phyloP scores from a whole-genome alignment of 92 coral and sea anemone genomes.

The Paramuricea clavata region DNA sequence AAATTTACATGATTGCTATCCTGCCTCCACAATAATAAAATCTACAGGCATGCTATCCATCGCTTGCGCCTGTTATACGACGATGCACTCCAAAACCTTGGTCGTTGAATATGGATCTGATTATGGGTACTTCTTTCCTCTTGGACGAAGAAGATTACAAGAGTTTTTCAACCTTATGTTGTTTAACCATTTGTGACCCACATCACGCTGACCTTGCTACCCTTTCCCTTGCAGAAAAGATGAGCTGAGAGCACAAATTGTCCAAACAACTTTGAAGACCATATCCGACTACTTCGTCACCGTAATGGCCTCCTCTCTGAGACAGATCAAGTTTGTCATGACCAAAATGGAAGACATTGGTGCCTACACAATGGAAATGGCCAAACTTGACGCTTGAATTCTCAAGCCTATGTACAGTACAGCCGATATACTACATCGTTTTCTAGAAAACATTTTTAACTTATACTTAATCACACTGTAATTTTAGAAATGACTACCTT shows the following conservation, averaged over 20 bases:
- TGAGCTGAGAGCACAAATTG: conserved; percentile 26
- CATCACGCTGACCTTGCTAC: background rate
- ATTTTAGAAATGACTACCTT: background rate
- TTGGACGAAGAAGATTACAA: background rate
- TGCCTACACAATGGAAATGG: conserved; percentile 16
- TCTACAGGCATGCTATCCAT: too few relatives aligned
- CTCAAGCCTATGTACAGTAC: background rate
- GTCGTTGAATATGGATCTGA: background rate
- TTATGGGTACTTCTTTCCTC: background rate
- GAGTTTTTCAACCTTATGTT: background rate
- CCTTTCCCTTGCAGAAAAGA: conserved; percentile 42
- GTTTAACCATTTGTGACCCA: background rate
- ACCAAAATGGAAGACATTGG: conserved; percentile 47
- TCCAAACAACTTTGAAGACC: conserved; percentile 38
- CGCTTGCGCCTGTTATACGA: too few relatives aligned
- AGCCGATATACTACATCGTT: background rate
- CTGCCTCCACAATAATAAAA: too few relatives aligned
- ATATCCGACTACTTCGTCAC: conserved; percentile 49
- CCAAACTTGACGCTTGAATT: conserved; percentile 43
- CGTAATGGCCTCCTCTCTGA: conserved; percentile 46
- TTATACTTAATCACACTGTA: background rate
- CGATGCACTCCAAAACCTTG: background rate
- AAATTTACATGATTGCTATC: too few relatives aligned
- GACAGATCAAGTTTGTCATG: conserved; percentile 44
- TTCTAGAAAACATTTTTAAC: background rate